Base-by-base conservation (phyloP, 2,888 invertebrate species). In the Diloba caeruleocephala region DNA sequence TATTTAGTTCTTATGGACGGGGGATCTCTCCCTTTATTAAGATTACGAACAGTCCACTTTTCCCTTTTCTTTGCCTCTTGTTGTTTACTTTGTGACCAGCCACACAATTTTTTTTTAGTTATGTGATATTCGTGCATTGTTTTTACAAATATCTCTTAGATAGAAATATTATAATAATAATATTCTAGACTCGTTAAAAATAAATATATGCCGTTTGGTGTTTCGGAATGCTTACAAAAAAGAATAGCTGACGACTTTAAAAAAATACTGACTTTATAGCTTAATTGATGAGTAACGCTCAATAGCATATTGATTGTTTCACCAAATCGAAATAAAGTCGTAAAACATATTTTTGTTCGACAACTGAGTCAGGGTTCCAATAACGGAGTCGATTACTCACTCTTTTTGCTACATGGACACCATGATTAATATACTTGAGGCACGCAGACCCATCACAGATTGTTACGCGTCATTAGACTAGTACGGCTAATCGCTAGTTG, bases 381-480 rank as follows among this genome's bases (percentile, higher is more conserved):
- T 70, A 61, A 55, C 49, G 29, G 41, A 41, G 39, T 62, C 58
- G 59, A 69, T 71, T 72, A 64, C 56, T 42, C 26, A 23, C 15
- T 57, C 38, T 66, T 71, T 70, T 69, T 65, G 63, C 56, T 42
- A 38, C 45, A 32, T 43, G 54, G 58, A 58, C 63, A 45, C 38
- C 58, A 71, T 74, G 73, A 77, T 79, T 79, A 60, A 77, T 80
- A 78, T 75, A 74, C 74, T 67, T 64, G 42, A 76, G 69, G 77
- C 76, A 74, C 71, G 79, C 72, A 74, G 70, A 71, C 50, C 66
- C 67, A 76, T 78, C 69, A 68, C 56, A 69, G 65, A 72, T 71
- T 76, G 79, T 71, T 72, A 72, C 75, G 81, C 68, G 55, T 76
- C 79, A 78, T 80, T 81, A 76, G 49, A 58, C 62, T 37, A 56